Evolutionary conservation across 2,113 vertebrate genomes (phyloP).

Genomic region (Anolis carolinensis): DNA sequence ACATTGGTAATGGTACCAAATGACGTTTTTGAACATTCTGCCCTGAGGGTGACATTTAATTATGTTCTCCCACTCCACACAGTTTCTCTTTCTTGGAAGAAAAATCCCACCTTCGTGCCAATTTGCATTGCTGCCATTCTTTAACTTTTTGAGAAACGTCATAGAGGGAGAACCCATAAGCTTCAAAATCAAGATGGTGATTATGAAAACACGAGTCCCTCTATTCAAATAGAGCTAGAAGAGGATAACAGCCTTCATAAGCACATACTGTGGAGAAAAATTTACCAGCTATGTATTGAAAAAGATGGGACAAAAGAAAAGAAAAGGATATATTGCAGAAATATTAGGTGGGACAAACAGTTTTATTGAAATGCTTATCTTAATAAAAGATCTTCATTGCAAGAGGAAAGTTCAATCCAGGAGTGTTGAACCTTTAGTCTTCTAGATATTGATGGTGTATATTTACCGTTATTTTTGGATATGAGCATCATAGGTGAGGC

Average conservation of each 20-base stretch:
- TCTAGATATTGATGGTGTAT: background rate
- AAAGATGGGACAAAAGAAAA: background rate
- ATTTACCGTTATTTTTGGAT: background rate
- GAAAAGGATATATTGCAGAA: background rate
- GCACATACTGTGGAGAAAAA: slow-evolving; percentile 7
- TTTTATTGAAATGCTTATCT: background rate
- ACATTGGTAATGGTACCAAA: slow-evolving; percentile 59
- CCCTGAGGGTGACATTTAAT: slow-evolving; percentile 55
- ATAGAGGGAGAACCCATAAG: slow-evolving; percentile 47
- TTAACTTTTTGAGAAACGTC: slow-evolving; percentile 47
- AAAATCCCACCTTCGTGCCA: slow-evolving; percentile 48
- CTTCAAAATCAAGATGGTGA: slow-evolving; percentile 33
- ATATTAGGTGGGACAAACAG: background rate
- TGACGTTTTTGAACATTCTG: slow-evolving; percentile 56
- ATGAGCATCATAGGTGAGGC: background rate
- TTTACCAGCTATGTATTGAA: too few species aligned
- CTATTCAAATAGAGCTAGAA: slow-evolving; percentile 31
- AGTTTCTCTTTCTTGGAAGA: slow-evolving; percentile 56
- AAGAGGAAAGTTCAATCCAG: background rate
- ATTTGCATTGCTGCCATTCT: slow-evolving; percentile 53
- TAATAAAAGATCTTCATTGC: background rate
- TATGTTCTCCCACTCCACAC: slow-evolving; percentile 46
- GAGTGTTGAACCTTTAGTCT: background rate
- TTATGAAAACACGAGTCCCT: slow-evolving; percentile 40
- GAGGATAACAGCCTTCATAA: background rate